A percentile compares a stretch with the other conserved stretches of the same genome.
These are phyloP conservation scores for Thamnaconus septentrionalis DNA, from an alignment of 2,113 vertebrate species.

Conservation along the genomic window DNA sequence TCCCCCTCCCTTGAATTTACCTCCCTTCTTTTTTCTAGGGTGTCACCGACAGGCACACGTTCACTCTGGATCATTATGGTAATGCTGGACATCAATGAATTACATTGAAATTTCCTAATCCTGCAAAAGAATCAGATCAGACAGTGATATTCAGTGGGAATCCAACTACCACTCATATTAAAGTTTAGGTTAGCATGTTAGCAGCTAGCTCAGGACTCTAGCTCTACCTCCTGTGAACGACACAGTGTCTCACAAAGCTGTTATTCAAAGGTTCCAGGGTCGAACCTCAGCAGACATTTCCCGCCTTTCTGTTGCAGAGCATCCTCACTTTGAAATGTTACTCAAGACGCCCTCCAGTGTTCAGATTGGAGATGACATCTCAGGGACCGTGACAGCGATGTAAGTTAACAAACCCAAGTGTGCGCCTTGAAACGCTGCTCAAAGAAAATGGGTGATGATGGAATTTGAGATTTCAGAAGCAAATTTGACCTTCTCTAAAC, in stretches of 20 bases:
- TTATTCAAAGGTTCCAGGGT: too few relatives aligned
- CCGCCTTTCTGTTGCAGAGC: constrained; percentile 67
- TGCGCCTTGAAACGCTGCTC: neutral
- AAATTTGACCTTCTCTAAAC: too few relatives aligned
- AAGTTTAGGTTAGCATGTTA: neutral
- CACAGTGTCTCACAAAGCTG: neutral
- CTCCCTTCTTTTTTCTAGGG: constrained; percentile 30
- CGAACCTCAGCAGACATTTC: neutral
- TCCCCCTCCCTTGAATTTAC: neutral
- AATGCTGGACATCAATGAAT: constrained; percentile 17
- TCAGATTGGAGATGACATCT: constrained; percentile 75
- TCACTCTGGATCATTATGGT: constrained; percentile 84
- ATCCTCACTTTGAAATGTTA: constrained; percentile 81
- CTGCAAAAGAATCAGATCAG: too few relatives aligned
- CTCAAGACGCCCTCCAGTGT: constrained; percentile 71
- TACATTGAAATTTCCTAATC: neutral
- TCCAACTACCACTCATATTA: too few relatives aligned
- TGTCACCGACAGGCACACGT: constrained; percentile 32
- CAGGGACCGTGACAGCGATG: constrained; percentile 74
- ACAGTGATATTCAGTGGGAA: too few relatives aligned
- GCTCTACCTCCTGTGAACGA: neutral
- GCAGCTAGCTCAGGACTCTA: neutral
- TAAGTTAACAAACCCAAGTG: constrained; percentile 25
- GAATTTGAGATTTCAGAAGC: too few relatives aligned
- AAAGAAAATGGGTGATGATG: neutral